Conservation (phyloP, 2,888 invertebrate genomes). For the Tyria jacobaeae region DNA sequence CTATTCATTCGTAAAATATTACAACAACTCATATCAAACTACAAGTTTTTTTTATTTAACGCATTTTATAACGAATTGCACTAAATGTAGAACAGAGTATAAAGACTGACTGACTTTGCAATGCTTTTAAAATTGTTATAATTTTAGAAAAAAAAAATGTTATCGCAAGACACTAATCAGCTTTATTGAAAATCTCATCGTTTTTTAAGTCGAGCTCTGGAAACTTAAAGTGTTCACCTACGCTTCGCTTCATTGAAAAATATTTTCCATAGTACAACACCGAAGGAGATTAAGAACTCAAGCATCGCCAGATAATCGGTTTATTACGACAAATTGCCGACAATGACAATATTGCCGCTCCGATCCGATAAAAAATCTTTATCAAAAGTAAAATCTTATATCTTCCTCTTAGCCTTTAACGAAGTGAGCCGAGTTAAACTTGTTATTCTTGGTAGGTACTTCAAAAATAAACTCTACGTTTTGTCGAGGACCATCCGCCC, state of each 20-base stretch:
- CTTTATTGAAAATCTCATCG: background rate
- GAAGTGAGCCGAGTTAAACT: constrained; percentile 55
- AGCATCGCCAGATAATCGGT: constrained; percentile 52
- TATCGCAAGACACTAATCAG: too few species aligned
- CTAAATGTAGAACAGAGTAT: too few species aligned
- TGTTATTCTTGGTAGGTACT: constrained; percentile 53
- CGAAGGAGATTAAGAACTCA: constrained; percentile 48
- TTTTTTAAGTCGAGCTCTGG: too few species aligned
- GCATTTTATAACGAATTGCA: too few species aligned
- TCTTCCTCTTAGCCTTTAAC: constrained; percentile 62
- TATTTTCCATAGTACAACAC: constrained; percentile 43
- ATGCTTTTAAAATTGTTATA: too few species aligned
- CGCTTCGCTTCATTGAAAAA: constrained; percentile 42
- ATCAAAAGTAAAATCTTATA: constrained; percentile 51
- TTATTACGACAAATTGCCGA: constrained; percentile 58
- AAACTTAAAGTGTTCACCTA: background rate
- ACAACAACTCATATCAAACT: too few species aligned
- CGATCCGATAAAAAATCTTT: constrained; percentile 50
- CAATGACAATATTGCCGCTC: too few species aligned
- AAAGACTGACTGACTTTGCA: too few species aligned
- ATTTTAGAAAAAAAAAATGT: too few species aligned
- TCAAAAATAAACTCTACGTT: constrained; percentile 65
- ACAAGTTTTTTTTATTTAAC: too few species aligned
- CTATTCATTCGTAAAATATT: too few species aligned
- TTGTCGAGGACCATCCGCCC: constrained; percentile 59